Evolutionary conservation across 2,888 invertebrate genomes (phyloP), one percentile per base, ranked within the genome.

Genomic region (Andrena trimmerana): DNA sequence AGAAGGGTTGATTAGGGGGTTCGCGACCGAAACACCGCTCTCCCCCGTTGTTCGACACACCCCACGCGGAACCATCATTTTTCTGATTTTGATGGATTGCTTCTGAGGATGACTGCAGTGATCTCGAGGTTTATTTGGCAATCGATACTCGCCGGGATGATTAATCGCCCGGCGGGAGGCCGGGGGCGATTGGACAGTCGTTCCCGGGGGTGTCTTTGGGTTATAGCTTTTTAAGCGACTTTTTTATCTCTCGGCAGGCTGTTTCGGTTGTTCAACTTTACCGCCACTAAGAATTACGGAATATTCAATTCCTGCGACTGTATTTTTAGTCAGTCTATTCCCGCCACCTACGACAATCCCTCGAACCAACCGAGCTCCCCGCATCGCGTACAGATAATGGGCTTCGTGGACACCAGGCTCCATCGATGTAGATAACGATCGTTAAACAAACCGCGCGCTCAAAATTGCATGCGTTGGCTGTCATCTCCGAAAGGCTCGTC

Each of bases 21-120:
- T 72, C 81, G 68, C 71, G 63, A 65, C 63, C 83, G 81, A 65
- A 81, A 71, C 71, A 63, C 48, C 36, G 81, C 5, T 79, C 65
- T 65, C 50, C 59, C 66, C 42, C 74, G 54, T 20, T 13, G 57
- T 13, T 33, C 50, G 29, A 60, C 57, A 36, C 69, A 48, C 31
- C 67, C n/a, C 62, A 1, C 62, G 52, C 10, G 50, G 16, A n/a
- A 5, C 72, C 72, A 71, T 81, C 83, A 81, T 81, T 77, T 83
- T 81, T 81, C 69, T 72, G 76, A 81, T 69, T 69, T 77, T 83
- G 83, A 83, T 83, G 65, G 83, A 83, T 83, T 62, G 57, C 48
- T 69, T 20, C 66, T 60, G 75, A 72, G 71, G 48, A 83, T 72
- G 72, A 69, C 69, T 54, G 77, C 75, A n/a, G 33, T 57, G 77